A percentile compares a stretch with the other conserved stretches of the same genome.
These are phyloP conservation scores for Chloroclysta siterata DNA, from an alignment of 2,888 invertebrate species.

Conservation along the genomic window DNA sequence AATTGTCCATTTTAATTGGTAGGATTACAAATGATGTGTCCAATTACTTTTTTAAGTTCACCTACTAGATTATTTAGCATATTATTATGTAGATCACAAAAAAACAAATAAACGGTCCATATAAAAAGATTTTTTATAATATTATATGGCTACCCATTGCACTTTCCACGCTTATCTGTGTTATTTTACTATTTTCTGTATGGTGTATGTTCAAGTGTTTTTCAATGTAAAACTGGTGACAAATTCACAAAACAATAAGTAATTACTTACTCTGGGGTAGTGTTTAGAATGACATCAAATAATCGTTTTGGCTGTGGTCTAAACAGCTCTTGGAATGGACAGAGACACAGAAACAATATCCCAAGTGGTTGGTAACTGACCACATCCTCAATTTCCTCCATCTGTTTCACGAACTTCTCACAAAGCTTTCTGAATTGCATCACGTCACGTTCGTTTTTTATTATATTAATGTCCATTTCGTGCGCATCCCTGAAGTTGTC, in stretches of 20 bases:
- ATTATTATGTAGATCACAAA: too few relatives aligned
- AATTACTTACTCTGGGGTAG: slow-evolving; percentile 87
- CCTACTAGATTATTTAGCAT: too few relatives aligned
- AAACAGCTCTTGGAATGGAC: slow-evolving; percentile 89
- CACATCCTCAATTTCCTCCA: slow-evolving; percentile 87
- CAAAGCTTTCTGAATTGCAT: slow-evolving; percentile 88
- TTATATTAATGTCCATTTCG: slow-evolving; percentile 85
- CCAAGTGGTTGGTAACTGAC: slow-evolving; percentile 89
- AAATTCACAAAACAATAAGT: not conserved
- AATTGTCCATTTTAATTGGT: too few relatives aligned
- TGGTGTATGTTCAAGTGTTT: too few relatives aligned
- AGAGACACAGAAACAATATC: slow-evolving; percentile 88
- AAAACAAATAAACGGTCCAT: too few relatives aligned
- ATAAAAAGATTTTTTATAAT: too few relatives aligned
- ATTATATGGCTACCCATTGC: too few relatives aligned
- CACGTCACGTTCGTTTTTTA: slow-evolving; percentile 87
- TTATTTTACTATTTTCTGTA: too few relatives aligned
- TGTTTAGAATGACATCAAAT: slow-evolving; percentile 86
- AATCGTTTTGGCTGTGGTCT: slow-evolving; percentile 89
- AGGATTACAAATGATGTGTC: too few relatives aligned
- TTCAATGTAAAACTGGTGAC: not conserved
- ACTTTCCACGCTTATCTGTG: too few relatives aligned
- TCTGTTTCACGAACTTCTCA: slow-evolving; percentile 88
- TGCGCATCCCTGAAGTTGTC: slow-evolving; percentile 89
- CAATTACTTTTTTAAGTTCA: too few relatives aligned